Conservation (phyloP, 92 coral and sea anemone species). For the Porites divaricata region DNA sequence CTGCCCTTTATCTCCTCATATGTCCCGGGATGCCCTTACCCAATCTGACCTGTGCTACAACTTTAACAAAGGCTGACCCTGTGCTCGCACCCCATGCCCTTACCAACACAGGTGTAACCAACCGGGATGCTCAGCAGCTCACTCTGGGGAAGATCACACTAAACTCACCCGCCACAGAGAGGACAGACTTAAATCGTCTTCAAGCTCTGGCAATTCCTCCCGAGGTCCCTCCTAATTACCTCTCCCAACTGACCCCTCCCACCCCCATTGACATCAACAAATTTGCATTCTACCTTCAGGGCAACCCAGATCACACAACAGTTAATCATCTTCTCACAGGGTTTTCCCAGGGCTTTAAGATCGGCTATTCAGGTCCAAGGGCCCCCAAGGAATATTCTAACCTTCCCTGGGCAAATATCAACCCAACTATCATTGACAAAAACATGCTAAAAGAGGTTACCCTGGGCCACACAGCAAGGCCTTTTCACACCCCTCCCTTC, state of each 20-base stretch:
- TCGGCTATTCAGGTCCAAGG: background rate
- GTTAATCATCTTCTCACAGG: too few relatives aligned
- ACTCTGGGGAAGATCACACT: background rate
- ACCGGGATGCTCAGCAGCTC: conserved; percentile 5
- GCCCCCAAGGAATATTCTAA: background rate
- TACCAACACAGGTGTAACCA: conserved; percentile 16
- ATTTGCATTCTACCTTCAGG: too few relatives aligned
- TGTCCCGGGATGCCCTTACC: background rate
- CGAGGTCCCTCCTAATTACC: background rate
- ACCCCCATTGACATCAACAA: too few relatives aligned
- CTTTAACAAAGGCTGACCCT: background rate
- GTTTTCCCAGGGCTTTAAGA: too few relatives aligned
- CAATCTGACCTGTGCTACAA: conserved; percentile 1
- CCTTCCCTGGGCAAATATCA: background rate
- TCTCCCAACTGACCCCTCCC: background rate
- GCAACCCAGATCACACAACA: too few relatives aligned
- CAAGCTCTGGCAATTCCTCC: conserved; percentile 1
- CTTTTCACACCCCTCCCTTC: background rate
- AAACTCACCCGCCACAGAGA: conserved; percentile 8
- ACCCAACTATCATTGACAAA: background rate
- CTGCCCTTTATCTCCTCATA: background rate
- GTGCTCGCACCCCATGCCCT: conserved; percentile 17
- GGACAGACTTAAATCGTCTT: background rate
- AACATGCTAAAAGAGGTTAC: conserved; percentile 8
- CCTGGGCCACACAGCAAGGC: background rate